A percentile compares a stretch with the other conserved stretches of the same genome.
These are phyloP conservation scores for Corvus hawaiiensis DNA, from an alignment of 2,113 vertebrate genomes.

Conservation along the genomic window DNA sequence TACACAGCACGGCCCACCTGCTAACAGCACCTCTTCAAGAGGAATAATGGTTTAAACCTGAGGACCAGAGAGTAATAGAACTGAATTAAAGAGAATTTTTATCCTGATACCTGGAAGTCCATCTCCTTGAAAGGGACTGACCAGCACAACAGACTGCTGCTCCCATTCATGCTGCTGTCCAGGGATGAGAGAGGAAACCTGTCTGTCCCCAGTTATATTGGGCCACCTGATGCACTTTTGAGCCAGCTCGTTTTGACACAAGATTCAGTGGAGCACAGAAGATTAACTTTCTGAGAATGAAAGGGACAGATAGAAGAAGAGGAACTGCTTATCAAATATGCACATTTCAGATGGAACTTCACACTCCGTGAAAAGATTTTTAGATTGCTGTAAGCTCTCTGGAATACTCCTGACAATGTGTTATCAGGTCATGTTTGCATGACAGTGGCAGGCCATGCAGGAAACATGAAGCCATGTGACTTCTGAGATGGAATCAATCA, in stretches of 20 bases:
- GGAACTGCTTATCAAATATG: conserved; percentile 78
- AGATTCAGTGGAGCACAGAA: conserved; percentile 59
- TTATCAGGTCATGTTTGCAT: conserved; percentile 83
- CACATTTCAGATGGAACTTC: conserved; percentile 80
- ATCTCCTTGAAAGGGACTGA: neutral
- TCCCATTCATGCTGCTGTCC: neutral
- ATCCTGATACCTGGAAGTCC: neutral
- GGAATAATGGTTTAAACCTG: neutral
- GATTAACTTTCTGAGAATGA: conserved; percentile 77
- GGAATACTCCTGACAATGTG: conserved; percentile 76
- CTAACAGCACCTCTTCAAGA: neutral
- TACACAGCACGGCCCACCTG: neutral
- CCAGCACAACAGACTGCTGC: neutral
- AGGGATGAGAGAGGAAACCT: neutral
- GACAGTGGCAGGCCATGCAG: conserved; percentile 77
- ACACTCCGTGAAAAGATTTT: conserved; percentile 78
- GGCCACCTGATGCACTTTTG: conserved; percentile 38
- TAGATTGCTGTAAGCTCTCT: conserved; percentile 81
- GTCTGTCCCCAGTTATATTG: neutral
- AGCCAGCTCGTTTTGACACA: conserved; percentile 1
- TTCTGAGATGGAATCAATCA: conserved; percentile 79
- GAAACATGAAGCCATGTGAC: conserved; percentile 80
- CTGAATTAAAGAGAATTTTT: neutral
- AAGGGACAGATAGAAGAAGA: conserved; percentile 69
- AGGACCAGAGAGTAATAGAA: neutral